Base-by-base conservation (phyloP, 2,797 vertebrate species). In the Pagetopsis macropterus region DNA sequence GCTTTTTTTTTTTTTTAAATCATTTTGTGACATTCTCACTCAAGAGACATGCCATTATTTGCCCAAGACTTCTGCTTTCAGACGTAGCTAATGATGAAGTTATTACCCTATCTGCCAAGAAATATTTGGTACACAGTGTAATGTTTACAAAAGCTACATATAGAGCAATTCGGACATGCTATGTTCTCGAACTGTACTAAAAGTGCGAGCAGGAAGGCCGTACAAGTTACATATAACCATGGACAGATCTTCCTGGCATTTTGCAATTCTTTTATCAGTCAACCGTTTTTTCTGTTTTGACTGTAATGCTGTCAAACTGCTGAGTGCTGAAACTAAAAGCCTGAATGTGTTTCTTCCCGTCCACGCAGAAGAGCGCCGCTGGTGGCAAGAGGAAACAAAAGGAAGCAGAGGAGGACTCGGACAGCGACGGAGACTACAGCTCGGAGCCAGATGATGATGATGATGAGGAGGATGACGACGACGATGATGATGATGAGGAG, bases 341-440 rank as follows among this genome's bases (percentile, higher is more conserved):
- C 31, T 85, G 46, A 79, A 67, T 81, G 41, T 88, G 21, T 89
- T 55, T 84, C 14, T 66, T 75, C 56, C 76, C 0, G 3, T 73
- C 70, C 76, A 16, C 10, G 31, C 84, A 93, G 91, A 86, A 65
- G 71, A 82, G 27, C 1, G 9, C 58, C 2, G 63, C 75, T 16
- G 57, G 77, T 49, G 71, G 82, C 31, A 90, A 68, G 80, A 90
- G 49, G 70, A 63, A 13, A 0, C 82, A 17, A 52, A 93, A 76
- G 75, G 84, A 12, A 79, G 95, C 89, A 86, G 56, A 9, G 71
- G 80, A 79, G 43, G 83, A 77, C 13, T 85, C 83, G 0, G 93
- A 90, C 60, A 89, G 93, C 59, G 83, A 89, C n/a, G 87, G 90
- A 82, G 95, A 93, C 89, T 89, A 72, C 77, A 81, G 80, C 12